A percentile compares a stretch with the other conserved stretches of the same genome.
Conservation (phyloP, 2,113 vertebrate genomes). For the Caracal caracal region DNA sequence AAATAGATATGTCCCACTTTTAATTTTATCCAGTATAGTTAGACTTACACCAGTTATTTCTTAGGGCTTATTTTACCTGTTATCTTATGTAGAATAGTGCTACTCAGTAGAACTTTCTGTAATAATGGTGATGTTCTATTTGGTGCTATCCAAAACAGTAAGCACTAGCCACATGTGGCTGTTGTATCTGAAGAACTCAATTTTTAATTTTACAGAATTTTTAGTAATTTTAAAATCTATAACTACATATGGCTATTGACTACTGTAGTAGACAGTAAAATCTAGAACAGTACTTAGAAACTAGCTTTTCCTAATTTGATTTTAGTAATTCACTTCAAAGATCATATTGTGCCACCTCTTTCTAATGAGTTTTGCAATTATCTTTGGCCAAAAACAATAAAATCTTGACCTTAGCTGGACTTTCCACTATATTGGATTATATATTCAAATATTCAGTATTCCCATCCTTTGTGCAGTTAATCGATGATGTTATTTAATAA, state of each 20-base stretch:
- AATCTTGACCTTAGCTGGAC: background rate
- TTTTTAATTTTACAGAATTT: conserved; percentile 12
- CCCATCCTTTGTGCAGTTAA: background rate
- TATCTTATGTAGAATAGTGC: conserved; percentile 17
- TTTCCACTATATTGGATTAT: background rate
- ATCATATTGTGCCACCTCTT: conserved; percentile 2
- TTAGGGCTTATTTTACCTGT: conserved; percentile 2
- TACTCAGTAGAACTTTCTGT: background rate
- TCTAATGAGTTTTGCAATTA: background rate
- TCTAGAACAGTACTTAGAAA: background rate
- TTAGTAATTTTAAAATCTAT: conserved; percentile 38
- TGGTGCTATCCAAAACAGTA: background rate
- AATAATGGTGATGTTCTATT: background rate
- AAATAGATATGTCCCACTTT: background rate
- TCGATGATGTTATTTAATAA: conserved; percentile 24
- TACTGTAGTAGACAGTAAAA: background rate
- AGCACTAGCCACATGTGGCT: background rate
- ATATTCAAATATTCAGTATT: background rate
- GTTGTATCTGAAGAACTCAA: background rate
- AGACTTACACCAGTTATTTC: conserved; percentile 33
- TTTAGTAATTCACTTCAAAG: conserved; percentile 21
- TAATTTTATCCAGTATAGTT: conserved; percentile 26
- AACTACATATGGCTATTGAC: background rate
- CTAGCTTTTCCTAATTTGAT: conserved; percentile 5
- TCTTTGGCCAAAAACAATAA: background rate